phyloP scores from a whole-genome alignment of 2,888 invertebrate genomes.

The Hofmannophila pseudospretella region DNA sequence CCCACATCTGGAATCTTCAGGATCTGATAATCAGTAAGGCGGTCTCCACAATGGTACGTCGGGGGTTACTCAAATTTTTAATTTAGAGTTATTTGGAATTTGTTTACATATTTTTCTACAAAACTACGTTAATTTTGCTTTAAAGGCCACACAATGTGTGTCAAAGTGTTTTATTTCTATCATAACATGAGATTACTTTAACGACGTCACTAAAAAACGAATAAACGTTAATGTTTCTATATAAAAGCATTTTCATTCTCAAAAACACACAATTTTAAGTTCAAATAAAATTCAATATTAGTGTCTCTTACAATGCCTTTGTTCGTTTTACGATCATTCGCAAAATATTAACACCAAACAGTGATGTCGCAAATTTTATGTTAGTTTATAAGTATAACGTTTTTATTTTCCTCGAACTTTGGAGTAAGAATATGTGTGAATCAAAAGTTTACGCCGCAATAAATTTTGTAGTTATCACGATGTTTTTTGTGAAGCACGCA shows the following conservation, averaged over 20 bases:
- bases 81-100: too few species aligned
- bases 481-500: neutral
- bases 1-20: too few species aligned
- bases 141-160: neutral
- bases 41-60: too few species aligned
- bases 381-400: neutral
- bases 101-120: too few species aligned
- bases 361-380: conserved; percentile 29
- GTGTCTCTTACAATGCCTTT: conserved; percentile 35
- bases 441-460: conserved; percentile 2
- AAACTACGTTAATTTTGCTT: too few species aligned
- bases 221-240: conserved; percentile 15
- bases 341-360: conserved; percentile 31
- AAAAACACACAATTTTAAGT: too few species aligned
- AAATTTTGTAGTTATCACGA: neutral
- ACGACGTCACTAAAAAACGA: conserved; percentile 22
- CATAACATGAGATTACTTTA: neutral
- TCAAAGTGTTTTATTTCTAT: neutral
- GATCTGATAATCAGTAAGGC: too few species aligned
- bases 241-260: conserved; percentile 18
- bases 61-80: too few species aligned
- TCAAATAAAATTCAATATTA: conserved; percentile 29
- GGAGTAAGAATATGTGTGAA: conserved; percentile 8
- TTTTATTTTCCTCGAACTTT: conserved; percentile 7
- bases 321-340: conserved; percentile 41